phyloP scores from a whole-genome alignment of 2,888 invertebrate species.

The Marronus borbonicus region DNA sequence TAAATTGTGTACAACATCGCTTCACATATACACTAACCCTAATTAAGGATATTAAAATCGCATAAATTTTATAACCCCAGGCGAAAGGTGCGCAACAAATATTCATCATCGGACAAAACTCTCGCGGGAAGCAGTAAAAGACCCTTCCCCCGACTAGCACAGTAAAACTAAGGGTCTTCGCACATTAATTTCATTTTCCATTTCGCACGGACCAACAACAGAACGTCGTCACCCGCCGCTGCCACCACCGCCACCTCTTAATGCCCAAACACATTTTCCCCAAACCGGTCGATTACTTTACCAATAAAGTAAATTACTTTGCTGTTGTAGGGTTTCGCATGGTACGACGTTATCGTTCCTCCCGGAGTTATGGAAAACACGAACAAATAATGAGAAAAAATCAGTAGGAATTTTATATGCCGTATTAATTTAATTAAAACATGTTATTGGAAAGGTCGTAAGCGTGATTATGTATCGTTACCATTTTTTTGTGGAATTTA shows the following conservation, averaged over 20 bases:
- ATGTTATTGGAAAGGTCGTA: neutral
- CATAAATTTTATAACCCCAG: slow-evolving; percentile 33
- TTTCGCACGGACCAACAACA: slow-evolving; percentile 19
- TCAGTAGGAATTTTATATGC: neutral
- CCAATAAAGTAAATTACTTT: slow-evolving; percentile 41
- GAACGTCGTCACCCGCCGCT: neutral
- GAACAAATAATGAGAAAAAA: neutral
- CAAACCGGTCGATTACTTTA: slow-evolving; percentile 40
- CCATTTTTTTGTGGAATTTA: too few species aligned
- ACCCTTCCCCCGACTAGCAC: neutral
- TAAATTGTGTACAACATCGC: slow-evolving; percentile 19
- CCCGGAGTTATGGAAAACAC: neutral
- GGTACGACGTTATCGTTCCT: neutral
- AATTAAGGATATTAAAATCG: slow-evolving; percentile 45
- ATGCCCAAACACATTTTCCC: slow-evolving; percentile 29
- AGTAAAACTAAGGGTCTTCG: slow-evolving; percentile 42
- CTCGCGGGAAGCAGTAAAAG: neutral
- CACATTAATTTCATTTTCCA: slow-evolving; percentile 45
- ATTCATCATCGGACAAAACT: slow-evolving; percentile 37
- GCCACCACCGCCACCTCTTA: slow-evolving; percentile 5
- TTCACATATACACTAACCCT: slow-evolving; percentile 24
- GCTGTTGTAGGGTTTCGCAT: neutral
- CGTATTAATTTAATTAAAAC: neutral
- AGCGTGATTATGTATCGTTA: neutral
- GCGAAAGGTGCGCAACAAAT: slow-evolving; percentile 36